Evolutionary conservation across 2,797 vertebrate genomes (phyloP).

Genomic region (Bufotes viridis): DNA sequence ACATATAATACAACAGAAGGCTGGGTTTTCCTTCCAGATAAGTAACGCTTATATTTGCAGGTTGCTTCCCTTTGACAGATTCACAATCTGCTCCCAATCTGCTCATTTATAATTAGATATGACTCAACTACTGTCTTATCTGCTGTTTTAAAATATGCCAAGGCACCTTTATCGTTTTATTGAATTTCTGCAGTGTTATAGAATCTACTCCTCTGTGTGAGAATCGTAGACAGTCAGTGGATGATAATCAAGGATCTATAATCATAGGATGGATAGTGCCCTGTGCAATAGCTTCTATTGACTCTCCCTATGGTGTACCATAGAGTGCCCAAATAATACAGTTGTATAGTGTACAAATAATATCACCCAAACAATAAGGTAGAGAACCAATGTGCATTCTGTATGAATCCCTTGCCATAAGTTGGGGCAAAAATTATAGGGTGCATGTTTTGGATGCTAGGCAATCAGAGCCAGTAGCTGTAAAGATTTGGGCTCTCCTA

Average conservation of each 20-base stretch:
- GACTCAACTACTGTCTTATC: neutral
- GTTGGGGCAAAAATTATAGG: no score
- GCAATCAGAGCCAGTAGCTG: no score
- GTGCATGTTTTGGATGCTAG: no score
- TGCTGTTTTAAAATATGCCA: conserved; percentile 7
- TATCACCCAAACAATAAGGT: no score
- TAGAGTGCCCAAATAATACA: no score
- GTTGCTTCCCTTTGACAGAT: neutral
- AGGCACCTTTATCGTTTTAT: neutral
- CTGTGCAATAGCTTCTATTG: neutral
- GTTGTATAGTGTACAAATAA: no score
- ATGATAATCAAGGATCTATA: no score
- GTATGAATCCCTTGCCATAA: no score
- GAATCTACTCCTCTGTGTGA: neutral
- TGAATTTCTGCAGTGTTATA: neutral
- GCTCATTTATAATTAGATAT: conserved; percentile 17
- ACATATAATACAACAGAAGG: conserved; percentile 2
- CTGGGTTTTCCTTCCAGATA: conserved; percentile 11
- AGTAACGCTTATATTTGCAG: conserved; percentile 14
- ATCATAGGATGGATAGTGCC: neutral
- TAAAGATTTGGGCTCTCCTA: no score
- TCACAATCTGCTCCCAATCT: conserved; percentile 11
- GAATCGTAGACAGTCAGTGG: neutral
- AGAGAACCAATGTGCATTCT: no score
- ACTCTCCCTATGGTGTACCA: no score